Evolutionary conservation across 92 coral and sea anemone genomes (phyloP), one percentile per base, ranked within the genome.

Genomic region (Heliopora coerulea): DNA sequence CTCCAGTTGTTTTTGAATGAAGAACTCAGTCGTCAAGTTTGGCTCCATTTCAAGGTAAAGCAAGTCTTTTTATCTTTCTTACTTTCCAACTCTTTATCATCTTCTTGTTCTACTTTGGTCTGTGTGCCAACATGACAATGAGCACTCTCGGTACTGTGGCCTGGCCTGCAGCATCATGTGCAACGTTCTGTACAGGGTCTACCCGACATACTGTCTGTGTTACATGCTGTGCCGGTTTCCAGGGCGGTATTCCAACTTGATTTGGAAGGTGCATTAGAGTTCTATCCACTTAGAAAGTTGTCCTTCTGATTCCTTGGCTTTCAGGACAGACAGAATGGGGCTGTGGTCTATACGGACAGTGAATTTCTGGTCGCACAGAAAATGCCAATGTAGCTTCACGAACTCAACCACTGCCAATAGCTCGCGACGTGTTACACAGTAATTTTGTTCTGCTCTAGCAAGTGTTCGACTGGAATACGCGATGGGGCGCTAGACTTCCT

Each of bases 191-290:
- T 73, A 65, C 89, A 78, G 14, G 89, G 83, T 34, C 87, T 79
- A n/a, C 87, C 79, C 8, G 89, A 82, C 82, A 79, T 28, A n/a
- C 88, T 78, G 49, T 84, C 88, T 5, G 88, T 85, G 32, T 81
- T 88, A 49, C 18, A 49, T n/a, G n/a, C n/a, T n/a, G 28, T 88
- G 82, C 21, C 34, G 13, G 33, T 48, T 79, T 49, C 91, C 86
- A 13, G 59, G 76, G 0, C 85, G 80, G 46, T 88, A 62, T 13
- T 61, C 79, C 40, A 84, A 74, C 76, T 84, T 83, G 56, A 56
- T 69, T 9, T 72, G n/a, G 26, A 84, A 79, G 6, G 74, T 54
- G 59, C 83, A 73, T 35, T 66, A 40, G 46, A 60, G 35, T 18
- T 64, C 87, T 17, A 80, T 59, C 86, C 83, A 87, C 54, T 84